These are phyloP conservation scores for Rallus limicola DNA, from an alignment of 2,113 vertebrate genomes.

Conservation along the genomic window DNA sequence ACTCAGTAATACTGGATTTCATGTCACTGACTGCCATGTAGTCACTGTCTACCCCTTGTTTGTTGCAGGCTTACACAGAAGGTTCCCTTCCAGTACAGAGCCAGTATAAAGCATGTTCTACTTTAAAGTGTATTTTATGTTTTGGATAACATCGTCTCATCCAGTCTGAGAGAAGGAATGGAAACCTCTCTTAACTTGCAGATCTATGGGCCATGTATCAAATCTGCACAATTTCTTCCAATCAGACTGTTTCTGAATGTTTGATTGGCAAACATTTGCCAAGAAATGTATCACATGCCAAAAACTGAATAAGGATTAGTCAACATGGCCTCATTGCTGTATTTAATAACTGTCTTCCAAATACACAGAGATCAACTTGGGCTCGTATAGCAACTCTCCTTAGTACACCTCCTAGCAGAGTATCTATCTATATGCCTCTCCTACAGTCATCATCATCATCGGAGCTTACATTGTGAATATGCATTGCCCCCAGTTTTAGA, in stretches of 20 bases:
- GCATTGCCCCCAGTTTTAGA: not conserved
- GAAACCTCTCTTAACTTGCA: not conserved
- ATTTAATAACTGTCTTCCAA: not conserved
- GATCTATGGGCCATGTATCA: not conserved
- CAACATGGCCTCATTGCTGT: not conserved
- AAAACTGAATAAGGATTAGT: not conserved
- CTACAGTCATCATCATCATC: not conserved
- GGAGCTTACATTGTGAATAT: not conserved
- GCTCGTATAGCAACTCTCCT: not conserved
- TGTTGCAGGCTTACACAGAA: not conserved
- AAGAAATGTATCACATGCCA: not conserved
- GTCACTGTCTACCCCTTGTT: not conserved
- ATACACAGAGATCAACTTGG: rapidly evolving
- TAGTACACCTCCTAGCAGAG: not conserved
- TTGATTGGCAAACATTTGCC: not conserved
- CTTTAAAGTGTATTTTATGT: not conserved
- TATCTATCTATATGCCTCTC: not conserved
- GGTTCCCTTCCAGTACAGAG: not conserved
- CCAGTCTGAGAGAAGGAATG: not conserved
- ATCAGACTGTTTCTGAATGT: not conserved
- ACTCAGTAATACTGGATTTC: not conserved
- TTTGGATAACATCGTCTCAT: not conserved
- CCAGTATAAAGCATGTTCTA: not conserved
- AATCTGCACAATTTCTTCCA: not conserved
- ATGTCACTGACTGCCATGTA: not conserved